These are phyloP conservation scores for Phymastichus coffea DNA, from an alignment of 1,140 invertebrate species.

Conservation along the genomic window DNA sequence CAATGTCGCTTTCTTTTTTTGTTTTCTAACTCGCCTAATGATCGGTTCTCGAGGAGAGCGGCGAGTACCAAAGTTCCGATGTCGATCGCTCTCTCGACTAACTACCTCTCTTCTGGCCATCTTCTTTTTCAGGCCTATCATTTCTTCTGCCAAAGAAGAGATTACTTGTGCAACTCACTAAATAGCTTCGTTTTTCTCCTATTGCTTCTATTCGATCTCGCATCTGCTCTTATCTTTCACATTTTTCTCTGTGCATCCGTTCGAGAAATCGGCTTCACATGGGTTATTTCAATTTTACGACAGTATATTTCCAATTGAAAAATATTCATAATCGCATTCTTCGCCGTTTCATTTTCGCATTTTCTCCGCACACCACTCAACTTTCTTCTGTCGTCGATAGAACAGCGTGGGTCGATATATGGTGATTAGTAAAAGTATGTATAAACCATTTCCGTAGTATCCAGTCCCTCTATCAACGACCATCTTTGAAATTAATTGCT, in stretches of 20 bases:
- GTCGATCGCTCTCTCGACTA: constrained; percentile 29
- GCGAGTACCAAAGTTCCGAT: background rate
- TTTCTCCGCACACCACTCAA: background rate
- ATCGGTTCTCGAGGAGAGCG: constrained; percentile 29
- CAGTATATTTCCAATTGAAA: no score
- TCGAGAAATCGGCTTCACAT: no score
- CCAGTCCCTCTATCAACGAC: constrained; percentile 1
- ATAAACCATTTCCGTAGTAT: constrained; percentile 5
- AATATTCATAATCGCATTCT: no score
- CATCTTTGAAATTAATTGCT: constrained; percentile 15
- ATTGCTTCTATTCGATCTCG: no score
- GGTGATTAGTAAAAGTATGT: background rate
- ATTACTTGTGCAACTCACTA: constrained; percentile 27
- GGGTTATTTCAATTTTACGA: no score
- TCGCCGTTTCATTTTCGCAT: constrained; percentile 1
- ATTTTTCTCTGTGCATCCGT: no score
- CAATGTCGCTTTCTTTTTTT: constrained; percentile 49
- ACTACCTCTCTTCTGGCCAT: constrained; percentile 2
- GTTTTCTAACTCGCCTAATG: constrained; percentile 50
- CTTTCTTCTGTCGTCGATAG: constrained; percentile 2
- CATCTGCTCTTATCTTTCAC: no score
- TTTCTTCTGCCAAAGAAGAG: constrained; percentile 19
- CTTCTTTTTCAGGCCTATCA: constrained; percentile 1
- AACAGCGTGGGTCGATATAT: constrained; percentile 3
- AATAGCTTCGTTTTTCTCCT: background rate